Conservation (phyloP, 1,140 invertebrate species). For the Cepaea nemoralis region DNA sequence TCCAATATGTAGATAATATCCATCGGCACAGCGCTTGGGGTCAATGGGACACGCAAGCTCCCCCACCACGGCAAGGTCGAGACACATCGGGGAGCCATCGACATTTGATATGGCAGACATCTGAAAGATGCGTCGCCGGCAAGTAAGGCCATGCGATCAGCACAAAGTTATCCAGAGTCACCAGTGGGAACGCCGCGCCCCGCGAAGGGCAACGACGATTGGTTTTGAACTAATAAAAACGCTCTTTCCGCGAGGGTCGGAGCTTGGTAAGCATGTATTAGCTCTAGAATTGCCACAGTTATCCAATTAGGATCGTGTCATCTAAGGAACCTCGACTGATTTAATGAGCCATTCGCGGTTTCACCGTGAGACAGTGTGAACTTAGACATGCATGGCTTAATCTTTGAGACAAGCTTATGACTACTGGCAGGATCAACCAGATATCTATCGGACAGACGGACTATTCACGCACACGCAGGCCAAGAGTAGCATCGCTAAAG, state of each 20-base stretch:
- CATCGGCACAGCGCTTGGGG: no score
- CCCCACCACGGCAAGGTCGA: no score
- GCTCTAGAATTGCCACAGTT: slow-evolving; percentile 90
- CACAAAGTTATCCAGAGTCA: slow-evolving; percentile 87
- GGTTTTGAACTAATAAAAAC: slow-evolving; percentile 80
- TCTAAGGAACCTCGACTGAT: slow-evolving; percentile 82
- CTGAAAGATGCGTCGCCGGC: slow-evolving; percentile 80
- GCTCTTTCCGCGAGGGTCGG: slow-evolving; percentile 69
- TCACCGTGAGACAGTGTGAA: slow-evolving; percentile 78
- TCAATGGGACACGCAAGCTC: no score
- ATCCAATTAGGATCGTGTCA: slow-evolving; percentile 82
- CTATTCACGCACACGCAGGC: no score
- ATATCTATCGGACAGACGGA: slow-evolving; percentile 12
- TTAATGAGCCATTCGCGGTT: slow-evolving; percentile 86
- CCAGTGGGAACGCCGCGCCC: slow-evolving; percentile 67
- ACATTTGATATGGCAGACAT: slow-evolving; percentile 81
- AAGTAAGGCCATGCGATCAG: slow-evolving; percentile 41
- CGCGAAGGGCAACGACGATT: slow-evolving; percentile 51
- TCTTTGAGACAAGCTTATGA: slow-evolving; percentile 78
- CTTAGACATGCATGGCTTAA: slow-evolving; percentile 79
- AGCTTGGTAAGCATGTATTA: slow-evolving; percentile 63
- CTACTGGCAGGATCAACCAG: slow-evolving; percentile 76
- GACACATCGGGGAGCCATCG: no score
- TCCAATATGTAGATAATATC: no score
- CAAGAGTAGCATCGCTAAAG: no score